Evolutionary conservation across 2,113 vertebrate species (phyloP).

Genomic region (Taurulus bubalis): DNA sequence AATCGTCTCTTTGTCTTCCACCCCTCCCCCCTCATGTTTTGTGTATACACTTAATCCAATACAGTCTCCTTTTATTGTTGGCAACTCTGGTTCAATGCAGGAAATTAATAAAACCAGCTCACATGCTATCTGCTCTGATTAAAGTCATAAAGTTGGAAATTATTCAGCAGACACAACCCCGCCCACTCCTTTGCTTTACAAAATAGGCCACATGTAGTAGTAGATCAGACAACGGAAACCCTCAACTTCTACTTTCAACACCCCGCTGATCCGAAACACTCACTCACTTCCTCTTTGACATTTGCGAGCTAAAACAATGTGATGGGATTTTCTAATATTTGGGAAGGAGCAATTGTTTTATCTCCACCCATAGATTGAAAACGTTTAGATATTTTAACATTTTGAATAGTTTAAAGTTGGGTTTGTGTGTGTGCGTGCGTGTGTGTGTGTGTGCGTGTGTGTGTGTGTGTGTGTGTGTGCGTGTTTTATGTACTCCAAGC

Average conservation of each 20-base stretch:
- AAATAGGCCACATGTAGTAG: slow-evolving; percentile 6
- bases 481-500: slow-evolving; percentile 18
- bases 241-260: slow-evolving; percentile 68
- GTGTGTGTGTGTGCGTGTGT: slow-evolving; percentile 33
- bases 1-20: background rate
- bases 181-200: slow-evolving; percentile 12
- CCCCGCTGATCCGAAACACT: slow-evolving; percentile 10
- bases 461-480: slow-evolving; percentile 11
- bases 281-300: slow-evolving; percentile 66
- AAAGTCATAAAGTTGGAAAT: slow-evolving; percentile 63
- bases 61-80: slow-evolving; percentile 47
- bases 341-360: background rate
- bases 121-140: slow-evolving; percentile 28
- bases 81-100: slow-evolving; percentile 30
- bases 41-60: slow-evolving; percentile 36
- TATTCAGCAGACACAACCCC: background rate
- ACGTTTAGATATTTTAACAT: background rate
- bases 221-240: slow-evolving; percentile 47
- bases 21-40: slow-evolving; percentile 2
- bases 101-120: slow-evolving; percentile 60
- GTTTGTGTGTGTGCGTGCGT: slow-evolving; percentile 11
- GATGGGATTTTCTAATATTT: background rate
- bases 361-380: background rate
- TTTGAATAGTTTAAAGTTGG: background rate
- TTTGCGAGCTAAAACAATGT: background rate